Evolutionary conservation across 2,113 vertebrate species (phyloP).

Genomic region (Lepisosteus osseus): DNA sequence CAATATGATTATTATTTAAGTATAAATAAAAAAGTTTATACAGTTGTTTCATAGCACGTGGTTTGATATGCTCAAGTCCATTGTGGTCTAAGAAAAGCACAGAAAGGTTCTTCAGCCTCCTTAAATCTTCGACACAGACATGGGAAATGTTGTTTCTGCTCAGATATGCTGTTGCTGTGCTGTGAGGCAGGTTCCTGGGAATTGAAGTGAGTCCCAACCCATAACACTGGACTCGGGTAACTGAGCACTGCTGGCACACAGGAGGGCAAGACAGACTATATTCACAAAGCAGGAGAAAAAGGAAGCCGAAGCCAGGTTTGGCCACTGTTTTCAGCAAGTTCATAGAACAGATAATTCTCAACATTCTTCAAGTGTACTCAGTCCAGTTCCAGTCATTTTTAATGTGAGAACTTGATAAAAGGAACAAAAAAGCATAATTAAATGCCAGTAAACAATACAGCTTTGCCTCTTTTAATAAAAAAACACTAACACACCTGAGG

Average conservation of each 20-base stretch:
- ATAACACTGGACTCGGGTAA: conserved; percentile 56
- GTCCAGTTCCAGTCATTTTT: conserved; percentile 56
- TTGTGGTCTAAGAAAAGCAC: conserved; percentile 61
- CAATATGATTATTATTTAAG: conserved; percentile 64
- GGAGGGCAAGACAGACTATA: conserved; percentile 49
- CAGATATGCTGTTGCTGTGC: conserved; percentile 47
- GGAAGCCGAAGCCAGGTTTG: conserved; percentile 44
- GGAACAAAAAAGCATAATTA: background rate
- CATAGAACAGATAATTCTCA: conserved; percentile 51
- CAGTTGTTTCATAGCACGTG: conserved; percentile 57
- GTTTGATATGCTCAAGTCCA: conserved; percentile 42
- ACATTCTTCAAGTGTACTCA: conserved; percentile 50
- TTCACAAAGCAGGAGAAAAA: conserved; percentile 56
- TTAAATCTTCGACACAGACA: conserved; percentile 47
- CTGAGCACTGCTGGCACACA: conserved; percentile 57
- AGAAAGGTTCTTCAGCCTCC: conserved; percentile 50
- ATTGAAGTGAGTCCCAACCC: conserved; percentile 52
- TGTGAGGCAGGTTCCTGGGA: conserved; percentile 53
- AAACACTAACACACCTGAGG: background rate
- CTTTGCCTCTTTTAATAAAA: background rate
- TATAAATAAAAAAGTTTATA: conserved; percentile 51
- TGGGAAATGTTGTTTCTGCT: conserved; percentile 60
- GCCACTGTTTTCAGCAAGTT: conserved; percentile 23
- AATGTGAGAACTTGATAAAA: conserved; percentile 48
- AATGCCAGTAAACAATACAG: background rate